Conservation (phyloP, 2,888 invertebrate species). For the Sceliomorpha sp. region DNA sequence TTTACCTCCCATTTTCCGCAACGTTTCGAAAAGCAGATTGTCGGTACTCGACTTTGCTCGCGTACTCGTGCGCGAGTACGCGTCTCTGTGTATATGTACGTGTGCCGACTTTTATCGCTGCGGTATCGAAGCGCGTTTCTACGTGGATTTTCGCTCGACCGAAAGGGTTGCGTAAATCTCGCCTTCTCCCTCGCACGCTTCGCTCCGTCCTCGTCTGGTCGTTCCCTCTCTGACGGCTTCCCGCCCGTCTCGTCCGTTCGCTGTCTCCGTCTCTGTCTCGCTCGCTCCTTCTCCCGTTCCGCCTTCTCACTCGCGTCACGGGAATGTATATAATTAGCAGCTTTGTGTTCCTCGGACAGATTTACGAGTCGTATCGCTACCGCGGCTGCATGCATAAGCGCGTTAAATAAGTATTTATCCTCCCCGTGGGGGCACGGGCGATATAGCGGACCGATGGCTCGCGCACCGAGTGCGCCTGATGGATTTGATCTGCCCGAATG, state of each 20-base stretch:
- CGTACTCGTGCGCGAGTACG: neutral
- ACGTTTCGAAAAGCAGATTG: too few relatives aligned
- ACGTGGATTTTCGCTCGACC: slow-evolving; percentile 64
- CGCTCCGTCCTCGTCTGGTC: slow-evolving; percentile 28
- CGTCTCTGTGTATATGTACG: too few relatives aligned
- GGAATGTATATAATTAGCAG: slow-evolving; percentile 80
- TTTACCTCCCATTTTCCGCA: too few relatives aligned
- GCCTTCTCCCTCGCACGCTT: slow-evolving; percentile 44
- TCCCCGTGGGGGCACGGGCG: slow-evolving; percentile 76
- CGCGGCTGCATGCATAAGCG: slow-evolving; percentile 75
- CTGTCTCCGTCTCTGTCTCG: slow-evolving; percentile 21
- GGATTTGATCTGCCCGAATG: slow-evolving; percentile 69
- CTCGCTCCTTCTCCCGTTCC: slow-evolving; percentile 41
- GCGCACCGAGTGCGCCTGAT: slow-evolving; percentile 68
- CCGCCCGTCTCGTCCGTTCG: slow-evolving; percentile 43
- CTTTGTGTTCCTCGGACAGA: slow-evolving; percentile 79
- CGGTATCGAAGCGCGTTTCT: slow-evolving; percentile 32
- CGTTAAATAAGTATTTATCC: slow-evolving; percentile 81
- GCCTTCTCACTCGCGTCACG: slow-evolving; percentile 70
- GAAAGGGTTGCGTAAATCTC: slow-evolving; percentile 78
- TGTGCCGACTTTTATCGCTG: slow-evolving; percentile 1
- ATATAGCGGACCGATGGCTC: slow-evolving; percentile 52
- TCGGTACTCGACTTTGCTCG: too few relatives aligned
- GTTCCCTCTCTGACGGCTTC: slow-evolving; percentile 47
- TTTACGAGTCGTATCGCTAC: slow-evolving; percentile 79